Evolutionary conservation across 2,888 invertebrate species (phyloP).

Genomic region (Nemurella pictetii): DNA sequence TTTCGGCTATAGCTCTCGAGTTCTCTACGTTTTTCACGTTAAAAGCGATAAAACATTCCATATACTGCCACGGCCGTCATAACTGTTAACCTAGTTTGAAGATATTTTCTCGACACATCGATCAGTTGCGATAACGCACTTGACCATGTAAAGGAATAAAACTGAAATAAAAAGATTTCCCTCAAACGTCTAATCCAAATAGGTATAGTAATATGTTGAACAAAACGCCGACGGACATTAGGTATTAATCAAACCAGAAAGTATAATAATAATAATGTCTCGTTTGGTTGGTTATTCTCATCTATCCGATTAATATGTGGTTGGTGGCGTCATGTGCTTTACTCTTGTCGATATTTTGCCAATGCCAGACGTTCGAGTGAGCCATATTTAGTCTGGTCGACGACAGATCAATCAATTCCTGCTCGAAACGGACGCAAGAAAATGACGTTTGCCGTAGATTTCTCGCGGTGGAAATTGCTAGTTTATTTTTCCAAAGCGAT

Average conservation of each 20-base stretch:
- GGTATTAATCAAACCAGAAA: neutral
- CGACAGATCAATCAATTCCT: neutral
- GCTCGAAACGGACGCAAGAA: neutral
- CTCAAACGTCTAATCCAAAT: neutral
- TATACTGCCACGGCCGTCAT: neutral
- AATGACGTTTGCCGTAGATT: neutral
- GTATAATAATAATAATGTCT: neutral
- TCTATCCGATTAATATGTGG: constrained; percentile 1
- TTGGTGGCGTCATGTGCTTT: neutral
- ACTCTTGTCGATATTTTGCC: neutral
- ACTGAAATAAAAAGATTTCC: neutral
- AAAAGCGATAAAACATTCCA: neutral
- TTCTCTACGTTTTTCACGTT: neutral
- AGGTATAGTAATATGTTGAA: neutral
- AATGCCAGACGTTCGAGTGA: neutral
- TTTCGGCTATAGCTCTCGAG: neutral
- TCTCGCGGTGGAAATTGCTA: neutral
- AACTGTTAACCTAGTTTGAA: neutral
- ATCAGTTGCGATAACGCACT: neutral
- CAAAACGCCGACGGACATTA: neutral
- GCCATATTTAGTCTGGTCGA: neutral
- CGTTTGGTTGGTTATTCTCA: neutral
- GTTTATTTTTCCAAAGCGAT: neutral
- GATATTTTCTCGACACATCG: neutral
- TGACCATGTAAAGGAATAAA: neutral